Conservation (phyloP, 1,140 invertebrate genomes). For the Drosophila serrata region DNA sequence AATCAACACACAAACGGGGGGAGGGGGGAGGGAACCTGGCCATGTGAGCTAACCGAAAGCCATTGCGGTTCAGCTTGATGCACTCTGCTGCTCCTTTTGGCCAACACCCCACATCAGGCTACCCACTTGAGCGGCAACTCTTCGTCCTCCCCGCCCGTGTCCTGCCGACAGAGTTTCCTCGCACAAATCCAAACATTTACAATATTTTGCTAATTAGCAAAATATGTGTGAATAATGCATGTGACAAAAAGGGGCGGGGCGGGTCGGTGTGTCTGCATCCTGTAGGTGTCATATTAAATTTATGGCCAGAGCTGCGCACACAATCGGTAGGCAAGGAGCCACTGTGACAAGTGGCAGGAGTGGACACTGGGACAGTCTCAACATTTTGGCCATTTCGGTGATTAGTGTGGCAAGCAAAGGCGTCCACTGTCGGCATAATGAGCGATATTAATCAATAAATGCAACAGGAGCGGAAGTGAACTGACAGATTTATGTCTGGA, state of each 20-base stretch:
- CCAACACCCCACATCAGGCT: slow-evolving; percentile 4
- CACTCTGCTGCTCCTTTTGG: slow-evolving; percentile 49
- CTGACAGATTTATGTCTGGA: slow-evolving; percentile 1
- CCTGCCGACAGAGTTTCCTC: slow-evolving; percentile 19
- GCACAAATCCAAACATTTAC: slow-evolving; percentile 82
- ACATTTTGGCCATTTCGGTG: slow-evolving; percentile 52
- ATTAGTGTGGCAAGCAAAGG: slow-evolving; percentile 44
- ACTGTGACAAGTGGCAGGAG: slow-evolving; percentile 33
- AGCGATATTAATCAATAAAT: slow-evolving; percentile 48
- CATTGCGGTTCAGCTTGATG: slow-evolving; percentile 64
- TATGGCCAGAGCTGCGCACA: slow-evolving; percentile 62
- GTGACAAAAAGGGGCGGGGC: slow-evolving; percentile 26
- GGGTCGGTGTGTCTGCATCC: slow-evolving; percentile 19
- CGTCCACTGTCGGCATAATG: slow-evolving; percentile 25
- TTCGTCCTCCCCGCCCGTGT: background rate
- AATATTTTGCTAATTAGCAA: slow-evolving; percentile 83
- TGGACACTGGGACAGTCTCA: slow-evolving; percentile 34
- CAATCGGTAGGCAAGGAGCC: slow-evolving; percentile 24
- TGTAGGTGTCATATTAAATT: slow-evolving; percentile 78
- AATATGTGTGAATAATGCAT: slow-evolving; percentile 83
- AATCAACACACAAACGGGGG: slow-evolving; percentile 60
- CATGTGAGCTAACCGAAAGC: slow-evolving; percentile 60
- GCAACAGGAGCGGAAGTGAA: slow-evolving; percentile 1
- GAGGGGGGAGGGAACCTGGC: slow-evolving; percentile 6
- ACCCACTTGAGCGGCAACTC: background rate